phyloP scores from a whole-genome alignment of 2,888 invertebrate species.

The Argyra leucocephala region DNA sequence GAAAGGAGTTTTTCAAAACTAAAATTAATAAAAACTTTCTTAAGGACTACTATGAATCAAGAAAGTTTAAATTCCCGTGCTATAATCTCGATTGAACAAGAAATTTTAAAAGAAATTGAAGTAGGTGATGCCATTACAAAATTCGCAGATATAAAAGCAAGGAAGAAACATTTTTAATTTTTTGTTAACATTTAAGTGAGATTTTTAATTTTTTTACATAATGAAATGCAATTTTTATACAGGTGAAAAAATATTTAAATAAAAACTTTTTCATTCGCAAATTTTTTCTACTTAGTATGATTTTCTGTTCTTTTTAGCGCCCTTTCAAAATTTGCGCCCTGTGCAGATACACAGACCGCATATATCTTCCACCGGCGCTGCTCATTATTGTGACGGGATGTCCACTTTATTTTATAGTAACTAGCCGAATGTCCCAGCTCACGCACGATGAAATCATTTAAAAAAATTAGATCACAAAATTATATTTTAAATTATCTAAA shows the following conservation, averaged over 20 bases:
- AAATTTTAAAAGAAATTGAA: conserved; percentile 9
- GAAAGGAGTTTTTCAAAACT: conserved; percentile 11
- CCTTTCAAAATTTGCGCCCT: too few relatives aligned
- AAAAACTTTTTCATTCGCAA: conserved; percentile 8
- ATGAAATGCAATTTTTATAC: conserved; percentile 10
- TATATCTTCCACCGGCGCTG: too few relatives aligned
- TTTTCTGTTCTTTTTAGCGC: too few relatives aligned
- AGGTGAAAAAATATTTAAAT: conserved; percentile 9
- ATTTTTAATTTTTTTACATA: conserved; percentile 11
- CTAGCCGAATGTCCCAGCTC: too few relatives aligned
- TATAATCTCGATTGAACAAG: conserved; percentile 8
- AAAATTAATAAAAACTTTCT: conserved; percentile 9
- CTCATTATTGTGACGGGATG: too few relatives aligned
- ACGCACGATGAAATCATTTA: too few relatives aligned
- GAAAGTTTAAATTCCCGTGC: conserved; percentile 9
- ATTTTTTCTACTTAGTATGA: conserved; percentile 7
- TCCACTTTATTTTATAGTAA: too few relatives aligned
- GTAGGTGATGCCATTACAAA: conserved; percentile 7
- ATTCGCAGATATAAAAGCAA: conserved; percentile 7
- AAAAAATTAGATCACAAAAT: too few relatives aligned
- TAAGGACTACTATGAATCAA: conserved; percentile 8
- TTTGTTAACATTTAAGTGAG: conserved; percentile 10
- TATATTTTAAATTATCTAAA: too few relatives aligned
- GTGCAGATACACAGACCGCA: too few relatives aligned
- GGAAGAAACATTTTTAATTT: conserved; percentile 10